Evolutionary conservation across 1,140 invertebrate genomes (phyloP).

Genomic region (Glossosoma conforme): DNA sequence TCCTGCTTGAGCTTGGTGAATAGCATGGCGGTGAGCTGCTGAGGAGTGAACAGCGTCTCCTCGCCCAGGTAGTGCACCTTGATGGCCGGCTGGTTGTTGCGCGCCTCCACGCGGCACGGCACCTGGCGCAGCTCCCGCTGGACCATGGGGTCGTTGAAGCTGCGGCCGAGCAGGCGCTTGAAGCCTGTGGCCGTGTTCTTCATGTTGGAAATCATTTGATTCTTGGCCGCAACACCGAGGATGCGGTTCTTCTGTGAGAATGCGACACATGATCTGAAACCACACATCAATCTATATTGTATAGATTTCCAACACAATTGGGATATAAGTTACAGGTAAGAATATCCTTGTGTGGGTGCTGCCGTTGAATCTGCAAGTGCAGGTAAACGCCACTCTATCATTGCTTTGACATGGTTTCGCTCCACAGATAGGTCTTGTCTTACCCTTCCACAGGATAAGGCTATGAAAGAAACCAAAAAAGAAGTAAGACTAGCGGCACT

Average conservation of each 20-base stretch:
- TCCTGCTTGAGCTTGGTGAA: constrained; percentile 95
- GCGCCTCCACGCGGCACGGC: constrained; percentile 69
- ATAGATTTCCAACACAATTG: too few species aligned
- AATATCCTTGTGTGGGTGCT: too few species aligned
- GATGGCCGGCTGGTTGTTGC: constrained; percentile 69
- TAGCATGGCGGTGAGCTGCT: constrained; percentile 91
- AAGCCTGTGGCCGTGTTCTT: constrained; percentile 95
- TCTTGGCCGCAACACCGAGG: constrained; percentile 94
- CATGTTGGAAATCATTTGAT: constrained; percentile 94
- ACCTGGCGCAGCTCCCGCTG: constrained; percentile 72
- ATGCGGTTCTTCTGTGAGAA: constrained; percentile 89
- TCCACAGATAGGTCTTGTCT: too few species aligned
- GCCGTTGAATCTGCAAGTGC: too few species aligned
- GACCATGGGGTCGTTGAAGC: constrained; percentile 81
- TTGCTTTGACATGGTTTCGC: too few species aligned
- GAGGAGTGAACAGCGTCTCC: constrained; percentile 82
- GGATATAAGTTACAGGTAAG: too few species aligned
- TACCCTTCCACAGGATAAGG: too few species aligned
- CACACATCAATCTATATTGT: too few species aligned
- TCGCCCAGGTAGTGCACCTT: constrained; percentile 85
- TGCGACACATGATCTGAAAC: constrained; percentile 90
- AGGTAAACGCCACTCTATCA: too few species aligned
- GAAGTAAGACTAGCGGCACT: too few species aligned
- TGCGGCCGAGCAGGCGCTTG: constrained; percentile 85
- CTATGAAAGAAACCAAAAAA: too few species aligned